Conservation (phyloP, 2,113 vertebrate species). For the Excalfactoria chinensis region DNA sequence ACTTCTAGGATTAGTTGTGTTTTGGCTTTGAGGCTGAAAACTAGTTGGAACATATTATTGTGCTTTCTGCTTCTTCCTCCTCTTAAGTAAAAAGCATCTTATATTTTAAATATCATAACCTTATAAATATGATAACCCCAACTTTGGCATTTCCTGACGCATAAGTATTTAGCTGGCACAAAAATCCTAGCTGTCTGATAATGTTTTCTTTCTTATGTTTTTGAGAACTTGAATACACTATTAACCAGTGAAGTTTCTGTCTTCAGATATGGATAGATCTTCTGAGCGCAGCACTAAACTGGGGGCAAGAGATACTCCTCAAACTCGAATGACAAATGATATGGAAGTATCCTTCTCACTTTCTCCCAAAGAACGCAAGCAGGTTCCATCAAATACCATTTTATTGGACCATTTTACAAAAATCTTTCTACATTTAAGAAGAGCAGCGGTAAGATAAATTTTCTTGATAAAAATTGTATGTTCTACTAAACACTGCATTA, state of each 20-base stretch:
- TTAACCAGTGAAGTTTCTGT: constrained; percentile 8
- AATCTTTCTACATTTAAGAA: constrained; percentile 83
- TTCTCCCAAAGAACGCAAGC: not conserved
- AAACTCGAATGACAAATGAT: constrained; percentile 2
- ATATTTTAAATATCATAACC: constrained; percentile 47
- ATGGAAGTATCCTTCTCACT: not conserved
- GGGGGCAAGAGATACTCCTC: constrained; percentile 25
- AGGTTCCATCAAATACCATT: not conserved
- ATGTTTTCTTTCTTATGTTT: not conserved
- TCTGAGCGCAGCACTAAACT: constrained; percentile 27
- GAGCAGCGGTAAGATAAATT: constrained; percentile 83
- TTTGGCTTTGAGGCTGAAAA: not conserved
- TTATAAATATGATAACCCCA: constrained; percentile 39
- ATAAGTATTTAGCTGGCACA: not conserved
- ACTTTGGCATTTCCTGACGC: constrained; percentile 34
- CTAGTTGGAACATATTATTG: not conserved
- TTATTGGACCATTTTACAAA: constrained; percentile 81
- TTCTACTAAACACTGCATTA: not conserved
- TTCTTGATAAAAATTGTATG: not conserved
- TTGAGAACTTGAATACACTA: constrained; percentile 3
- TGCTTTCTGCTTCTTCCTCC: not conserved
- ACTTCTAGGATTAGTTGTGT: not conserved
- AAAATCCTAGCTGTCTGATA: not conserved
- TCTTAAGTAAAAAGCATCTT: not conserved
- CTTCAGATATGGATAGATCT: constrained; percentile 48